Base-by-base conservation (phyloP, 2,797 vertebrate genomes). In the Gymnocypris eckloni region DNA sequence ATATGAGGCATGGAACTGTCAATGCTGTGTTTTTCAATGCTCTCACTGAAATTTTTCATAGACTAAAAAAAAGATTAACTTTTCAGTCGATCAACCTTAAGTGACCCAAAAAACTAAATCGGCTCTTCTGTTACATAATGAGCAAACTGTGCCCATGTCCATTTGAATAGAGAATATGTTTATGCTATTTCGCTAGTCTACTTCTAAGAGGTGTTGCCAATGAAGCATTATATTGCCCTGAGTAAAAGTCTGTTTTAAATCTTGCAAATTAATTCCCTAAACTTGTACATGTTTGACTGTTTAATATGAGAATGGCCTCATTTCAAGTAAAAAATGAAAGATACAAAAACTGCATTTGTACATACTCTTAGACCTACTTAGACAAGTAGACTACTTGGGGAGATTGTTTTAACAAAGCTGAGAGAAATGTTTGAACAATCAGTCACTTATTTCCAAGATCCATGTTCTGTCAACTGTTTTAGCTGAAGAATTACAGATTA, bases 381-480 rank as follows among this genome's bases (percentile, higher is more conserved):
- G 12, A 8, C 18, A 64, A 66, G 67, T 18, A 37, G 66, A 64
- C 72, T 13, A 12, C 52, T 79, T 79, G 11, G 6, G 20, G 18
- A 48, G 16, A 50, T 33, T 37, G 78, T 28, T 61, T 79, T 61
- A 28, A 61, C 76, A 43, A n/a, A 22, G 43, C 78, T 33, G 12
- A 70, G 15, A 11, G 79, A 52, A 54, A 70, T 70, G 20, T 69
- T 69, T 77, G 18, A 78, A 54, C 45, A 70, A 70, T 70, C 28
- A n/a, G 75, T 84, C 56, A 69, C 66, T 69, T 13, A 84, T 84
- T 84, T 54, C 48, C 75, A 45, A 6, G 37, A 41, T 54, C n/a
- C 54, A 33, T 52, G 41, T 28, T 11, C 72, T 28, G 33, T 77
- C 37, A 69, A 56, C 15, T 33, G 73, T 13, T 56, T 84, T 67